Conservation (phyloP, 2,797 vertebrate species). For the Micrastur ruficollis region DNA sequence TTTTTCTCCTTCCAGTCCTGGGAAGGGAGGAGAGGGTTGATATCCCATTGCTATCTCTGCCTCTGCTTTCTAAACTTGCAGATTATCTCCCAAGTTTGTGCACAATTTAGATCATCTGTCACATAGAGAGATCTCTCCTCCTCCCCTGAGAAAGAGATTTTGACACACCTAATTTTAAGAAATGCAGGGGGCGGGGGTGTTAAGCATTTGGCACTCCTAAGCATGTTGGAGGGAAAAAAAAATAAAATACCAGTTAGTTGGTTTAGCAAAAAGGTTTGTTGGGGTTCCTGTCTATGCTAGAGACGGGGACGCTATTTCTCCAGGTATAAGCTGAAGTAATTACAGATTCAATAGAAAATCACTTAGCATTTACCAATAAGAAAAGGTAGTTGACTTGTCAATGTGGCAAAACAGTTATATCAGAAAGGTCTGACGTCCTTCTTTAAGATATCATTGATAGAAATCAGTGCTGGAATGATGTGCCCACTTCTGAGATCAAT, state of each 20-base stretch:
- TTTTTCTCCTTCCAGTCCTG: neutral
- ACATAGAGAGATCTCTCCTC: neutral
- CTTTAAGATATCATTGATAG: neutral
- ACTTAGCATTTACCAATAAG: neutral
- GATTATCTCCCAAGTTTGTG: neutral
- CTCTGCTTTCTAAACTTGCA: neutral
- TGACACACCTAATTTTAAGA: neutral
- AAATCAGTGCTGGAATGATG: neutral
- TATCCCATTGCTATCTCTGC: neutral
- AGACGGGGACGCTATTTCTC: neutral
- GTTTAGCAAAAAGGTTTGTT: neutral
- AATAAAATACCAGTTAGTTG: neutral
- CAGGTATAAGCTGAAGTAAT: neutral
- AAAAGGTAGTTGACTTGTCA: neutral
- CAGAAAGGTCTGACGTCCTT: neutral
- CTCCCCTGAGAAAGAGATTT: neutral
- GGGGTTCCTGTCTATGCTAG: neutral
- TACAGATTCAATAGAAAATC: neutral
- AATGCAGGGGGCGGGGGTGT: neutral
- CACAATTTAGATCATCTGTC: neutral
- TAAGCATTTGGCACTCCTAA: neutral
- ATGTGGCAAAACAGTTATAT: neutral
- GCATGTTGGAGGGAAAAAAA: neutral
- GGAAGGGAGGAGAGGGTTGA: neutral
- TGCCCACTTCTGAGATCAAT: neutral